Evolutionary conservation across 2,888 invertebrate species (phyloP).

Genomic region (Allygus modestus): DNA sequence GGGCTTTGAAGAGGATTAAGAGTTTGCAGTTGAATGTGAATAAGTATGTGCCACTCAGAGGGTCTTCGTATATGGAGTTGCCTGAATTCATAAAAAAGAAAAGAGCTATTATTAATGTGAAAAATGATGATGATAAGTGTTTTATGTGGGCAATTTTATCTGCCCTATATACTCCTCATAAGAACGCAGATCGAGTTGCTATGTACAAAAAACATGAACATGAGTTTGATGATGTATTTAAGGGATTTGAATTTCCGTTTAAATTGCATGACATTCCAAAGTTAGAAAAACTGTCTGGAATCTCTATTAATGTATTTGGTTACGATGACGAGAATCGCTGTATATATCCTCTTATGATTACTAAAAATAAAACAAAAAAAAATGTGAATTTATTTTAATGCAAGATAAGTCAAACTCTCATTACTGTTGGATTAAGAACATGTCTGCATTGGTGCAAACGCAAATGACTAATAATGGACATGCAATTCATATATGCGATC

Average conservation of each 20-base stretch:
- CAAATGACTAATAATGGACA: not conserved
- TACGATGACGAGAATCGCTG: not conserved
- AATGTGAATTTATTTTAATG: not conserved
- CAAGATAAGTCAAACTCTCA: not conserved
- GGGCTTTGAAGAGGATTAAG: not conserved
- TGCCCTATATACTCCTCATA: not conserved
- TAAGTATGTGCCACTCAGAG: not conserved
- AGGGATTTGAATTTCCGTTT: not conserved
- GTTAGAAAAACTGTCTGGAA: not conserved
- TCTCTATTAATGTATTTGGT: not conserved
- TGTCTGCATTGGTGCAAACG: not conserved
- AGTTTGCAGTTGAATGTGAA: not conserved
- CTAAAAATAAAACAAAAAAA: not conserved
- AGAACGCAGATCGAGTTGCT: not conserved
- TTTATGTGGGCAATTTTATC: not conserved
- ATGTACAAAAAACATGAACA: not conserved
- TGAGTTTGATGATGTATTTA: not conserved
- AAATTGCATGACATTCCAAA: not conserved
- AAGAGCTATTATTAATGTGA: not conserved
- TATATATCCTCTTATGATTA: not conserved
- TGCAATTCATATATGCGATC: not conserved
- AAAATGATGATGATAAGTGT: constrained; percentile 10
- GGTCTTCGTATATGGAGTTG: not conserved
- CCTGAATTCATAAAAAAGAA: not conserved
- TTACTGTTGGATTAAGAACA: not conserved